phyloP scores from a whole-genome alignment of 2,888 invertebrate genomes.

The Andrena hattorfiana region DNA sequence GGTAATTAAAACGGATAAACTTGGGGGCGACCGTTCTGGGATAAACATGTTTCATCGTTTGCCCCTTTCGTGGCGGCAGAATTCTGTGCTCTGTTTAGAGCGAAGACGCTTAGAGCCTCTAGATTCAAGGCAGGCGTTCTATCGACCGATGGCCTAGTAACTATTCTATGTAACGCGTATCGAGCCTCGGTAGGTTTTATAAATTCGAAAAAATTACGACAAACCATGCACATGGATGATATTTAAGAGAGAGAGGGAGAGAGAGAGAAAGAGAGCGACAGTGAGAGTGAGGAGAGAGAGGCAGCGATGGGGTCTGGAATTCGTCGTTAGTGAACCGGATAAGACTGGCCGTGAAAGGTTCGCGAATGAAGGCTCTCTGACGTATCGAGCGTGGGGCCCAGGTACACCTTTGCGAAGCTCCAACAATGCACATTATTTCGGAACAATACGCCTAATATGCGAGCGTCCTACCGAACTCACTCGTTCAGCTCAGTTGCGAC shows the following conservation, averaged over 20 bases:
- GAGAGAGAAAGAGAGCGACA: too few species aligned
- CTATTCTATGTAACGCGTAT: constrained; percentile 28
- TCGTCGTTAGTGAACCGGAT: neutral
- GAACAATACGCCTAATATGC: constrained; percentile 13
- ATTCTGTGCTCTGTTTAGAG: constrained; percentile 19
- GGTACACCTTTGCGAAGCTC: constrained; percentile 35
- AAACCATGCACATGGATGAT: neutral
- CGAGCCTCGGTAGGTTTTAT: neutral
- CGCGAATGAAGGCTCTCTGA: constrained; percentile 20
- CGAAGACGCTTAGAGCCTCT: constrained; percentile 45
- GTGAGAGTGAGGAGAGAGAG: neutral
- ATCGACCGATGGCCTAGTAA: constrained; percentile 65
- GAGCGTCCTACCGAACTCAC: constrained; percentile 18
- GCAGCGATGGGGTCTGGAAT: neutral
- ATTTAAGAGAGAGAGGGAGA: too few species aligned
- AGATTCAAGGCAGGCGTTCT: constrained; percentile 48
- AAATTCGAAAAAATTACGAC: constrained; percentile 16
- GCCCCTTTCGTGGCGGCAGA: neutral
- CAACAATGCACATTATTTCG: constrained; percentile 45
- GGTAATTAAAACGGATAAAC: neutral
- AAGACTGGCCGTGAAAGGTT: neutral
- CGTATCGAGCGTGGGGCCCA: constrained; percentile 23
- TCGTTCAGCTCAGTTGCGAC: neutral
- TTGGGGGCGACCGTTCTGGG: neutral
- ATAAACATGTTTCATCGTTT: neutral